Evolutionary conservation across 2,797 vertebrate species (phyloP).

Genomic region (Ctenochaetus hawaiiensis): DNA sequence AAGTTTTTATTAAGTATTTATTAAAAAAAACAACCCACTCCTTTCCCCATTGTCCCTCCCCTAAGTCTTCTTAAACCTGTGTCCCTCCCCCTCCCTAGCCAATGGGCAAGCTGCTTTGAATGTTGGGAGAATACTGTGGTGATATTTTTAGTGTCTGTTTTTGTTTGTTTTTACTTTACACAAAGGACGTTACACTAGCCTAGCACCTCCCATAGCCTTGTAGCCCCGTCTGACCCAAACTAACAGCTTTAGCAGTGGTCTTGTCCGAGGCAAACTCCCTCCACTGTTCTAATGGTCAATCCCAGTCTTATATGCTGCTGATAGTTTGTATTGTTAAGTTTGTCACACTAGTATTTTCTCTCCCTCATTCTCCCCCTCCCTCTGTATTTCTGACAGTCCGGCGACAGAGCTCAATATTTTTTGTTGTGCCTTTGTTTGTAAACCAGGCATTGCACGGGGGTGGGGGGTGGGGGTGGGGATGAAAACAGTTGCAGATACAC

Average conservation of each 20-base stretch:
- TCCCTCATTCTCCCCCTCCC: conserved; percentile 26
- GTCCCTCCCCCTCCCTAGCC: conserved; percentile 75
- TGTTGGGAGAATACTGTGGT: conserved; percentile 86
- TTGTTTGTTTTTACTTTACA: conserved; percentile 54
- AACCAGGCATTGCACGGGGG: conserved; percentile 67
- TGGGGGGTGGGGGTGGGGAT: conserved; percentile 37
- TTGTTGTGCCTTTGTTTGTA: conserved; percentile 77
- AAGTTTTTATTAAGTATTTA: conserved; percentile 92
- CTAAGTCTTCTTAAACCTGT: conserved; percentile 62
- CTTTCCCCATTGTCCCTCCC: conserved; percentile 49
- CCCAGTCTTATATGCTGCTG: conserved; percentile 85
- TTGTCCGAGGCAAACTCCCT: conserved; percentile 51
- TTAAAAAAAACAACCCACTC: conserved; percentile 81
- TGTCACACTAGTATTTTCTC: conserved; percentile 60
- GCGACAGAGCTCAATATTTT: conserved; percentile 71
- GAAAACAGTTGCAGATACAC: conserved; percentile 47
- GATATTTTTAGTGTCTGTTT: conserved; percentile 68
- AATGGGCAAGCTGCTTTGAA: conserved; percentile 94
- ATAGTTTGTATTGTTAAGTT: conserved; percentile 71
- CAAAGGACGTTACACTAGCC: conserved; percentile 68
- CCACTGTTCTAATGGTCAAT: conserved; percentile 61
- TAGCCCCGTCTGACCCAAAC: conserved; percentile 66
- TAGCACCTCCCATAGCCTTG: conserved; percentile 75
- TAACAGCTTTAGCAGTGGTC: conserved; percentile 63
- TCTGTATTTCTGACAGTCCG: conserved; percentile 44